A percentile compares a stretch with the other conserved stretches of the same genome.
phyloP scores from a whole-genome alignment of 2,888 invertebrate species.

The Eutolmus rufibarbis region DNA sequence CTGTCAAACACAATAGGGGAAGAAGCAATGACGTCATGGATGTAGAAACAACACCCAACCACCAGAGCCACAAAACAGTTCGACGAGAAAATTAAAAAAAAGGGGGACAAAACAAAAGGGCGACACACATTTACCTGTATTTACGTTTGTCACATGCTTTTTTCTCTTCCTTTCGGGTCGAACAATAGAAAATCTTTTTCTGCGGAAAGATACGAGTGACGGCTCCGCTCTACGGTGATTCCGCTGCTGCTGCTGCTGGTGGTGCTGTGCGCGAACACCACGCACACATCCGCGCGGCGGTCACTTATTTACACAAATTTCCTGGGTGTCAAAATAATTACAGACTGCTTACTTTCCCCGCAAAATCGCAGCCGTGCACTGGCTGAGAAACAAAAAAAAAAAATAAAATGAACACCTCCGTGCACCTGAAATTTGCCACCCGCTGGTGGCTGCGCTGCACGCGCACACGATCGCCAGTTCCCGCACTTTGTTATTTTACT shows the following conservation, averaged over 20 bases:
- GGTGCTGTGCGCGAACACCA: neutral
- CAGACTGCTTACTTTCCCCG: neutral
- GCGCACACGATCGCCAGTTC: neutral
- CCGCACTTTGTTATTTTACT: neutral
- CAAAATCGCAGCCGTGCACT: neutral
- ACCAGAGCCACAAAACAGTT: neutral
- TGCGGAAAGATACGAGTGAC: neutral
- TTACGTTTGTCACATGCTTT: constrained; percentile 37
- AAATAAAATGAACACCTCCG: neutral
- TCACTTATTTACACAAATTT: neutral
- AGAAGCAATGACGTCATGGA: constrained; percentile 9
- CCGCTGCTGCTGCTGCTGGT: neutral
- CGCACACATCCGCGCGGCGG: neutral
- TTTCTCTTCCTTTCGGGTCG: neutral
- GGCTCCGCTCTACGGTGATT: neutral
- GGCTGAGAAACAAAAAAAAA: neutral
- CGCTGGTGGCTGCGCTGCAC: neutral
- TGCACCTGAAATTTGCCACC: neutral
- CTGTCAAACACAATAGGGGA: neutral
- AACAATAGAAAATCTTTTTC: neutral
- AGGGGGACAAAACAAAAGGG: neutral
- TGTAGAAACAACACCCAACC: neutral
- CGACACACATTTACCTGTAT: constrained; percentile 26
- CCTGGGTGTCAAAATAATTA: constrained; percentile 20
- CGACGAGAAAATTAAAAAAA: neutral